Conservation (phyloP, 2,888 invertebrate genomes). For the Drosophila siamana region DNA sequence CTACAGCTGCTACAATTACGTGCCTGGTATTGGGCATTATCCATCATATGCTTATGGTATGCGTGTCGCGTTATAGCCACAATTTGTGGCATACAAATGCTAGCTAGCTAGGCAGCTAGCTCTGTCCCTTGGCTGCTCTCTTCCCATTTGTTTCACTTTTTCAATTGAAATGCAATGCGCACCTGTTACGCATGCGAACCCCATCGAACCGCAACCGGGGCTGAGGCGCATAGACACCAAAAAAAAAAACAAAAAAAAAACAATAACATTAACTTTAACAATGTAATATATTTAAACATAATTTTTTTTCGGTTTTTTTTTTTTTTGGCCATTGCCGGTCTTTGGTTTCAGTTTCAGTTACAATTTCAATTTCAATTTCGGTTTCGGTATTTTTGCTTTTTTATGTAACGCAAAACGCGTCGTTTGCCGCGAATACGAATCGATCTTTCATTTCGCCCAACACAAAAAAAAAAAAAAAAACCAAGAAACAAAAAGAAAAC, state of each 20-base stretch:
- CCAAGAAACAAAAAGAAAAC: not conserved
- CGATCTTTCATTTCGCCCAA: slow-evolving; percentile 31
- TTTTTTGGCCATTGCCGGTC: slow-evolving; percentile 36
- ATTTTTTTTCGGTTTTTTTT: slow-evolving; percentile 33
- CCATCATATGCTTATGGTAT: slow-evolving; percentile 35
- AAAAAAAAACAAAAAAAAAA: no score
- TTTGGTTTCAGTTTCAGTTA: not conserved
- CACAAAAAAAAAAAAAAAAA: slow-evolving; percentile 8
- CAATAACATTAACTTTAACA: slow-evolving; percentile 56
- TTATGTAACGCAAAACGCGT: slow-evolving; percentile 45
- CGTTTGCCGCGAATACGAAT: slow-evolving; percentile 32
- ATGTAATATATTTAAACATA: slow-evolving; percentile 56
- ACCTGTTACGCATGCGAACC: slow-evolving; percentile 68
- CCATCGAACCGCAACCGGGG: slow-evolving; percentile 31
- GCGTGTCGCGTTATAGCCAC: slow-evolving; percentile 44
- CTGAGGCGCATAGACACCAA: slow-evolving; percentile 35
- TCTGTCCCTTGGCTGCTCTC: slow-evolving; percentile 13
- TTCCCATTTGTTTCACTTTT: slow-evolving; percentile 54
- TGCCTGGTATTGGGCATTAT: slow-evolving; percentile 38
- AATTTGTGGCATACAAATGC: slow-evolving; percentile 14
- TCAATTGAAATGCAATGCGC: slow-evolving; percentile 72
- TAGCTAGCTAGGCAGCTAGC: no score
- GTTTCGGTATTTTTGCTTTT: slow-evolving; percentile 12
- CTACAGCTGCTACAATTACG: slow-evolving; percentile 48
- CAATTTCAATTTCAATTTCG: slow-evolving; percentile 2